Evolutionary conservation across 2,888 invertebrate species (phyloP).

Genomic region (Plemyria rubiginata): DNA sequence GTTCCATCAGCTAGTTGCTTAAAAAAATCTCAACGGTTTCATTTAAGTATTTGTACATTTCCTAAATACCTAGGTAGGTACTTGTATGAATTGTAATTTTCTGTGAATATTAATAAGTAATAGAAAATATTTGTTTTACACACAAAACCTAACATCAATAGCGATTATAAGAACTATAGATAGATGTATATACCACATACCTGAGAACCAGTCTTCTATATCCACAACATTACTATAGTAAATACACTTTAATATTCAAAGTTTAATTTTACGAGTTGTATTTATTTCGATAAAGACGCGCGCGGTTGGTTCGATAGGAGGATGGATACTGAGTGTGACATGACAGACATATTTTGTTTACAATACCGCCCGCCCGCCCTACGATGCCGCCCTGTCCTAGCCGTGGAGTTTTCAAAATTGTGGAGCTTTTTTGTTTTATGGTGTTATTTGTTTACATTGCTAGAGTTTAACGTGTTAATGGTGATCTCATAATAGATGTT

Average conservation of each 20-base stretch:
- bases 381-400: conserved; percentile 28
- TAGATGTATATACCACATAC: conserved; percentile 9
- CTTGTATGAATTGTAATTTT: too few species aligned
- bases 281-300: conserved; percentile 39
- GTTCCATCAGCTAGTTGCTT: too few species aligned
- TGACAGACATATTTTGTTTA: conserved; percentile 42
- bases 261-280: conserved; percentile 21
- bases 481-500: too few species aligned
- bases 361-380: conserved; percentile 40
- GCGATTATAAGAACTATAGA: background rate
- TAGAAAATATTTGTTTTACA: too few species aligned
- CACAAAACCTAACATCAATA: too few species aligned
- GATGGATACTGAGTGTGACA: conserved; percentile 42
- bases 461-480: too few species aligned
- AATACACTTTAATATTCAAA: conserved; percentile 13
- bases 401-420: background rate
- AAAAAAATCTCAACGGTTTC: too few species aligned
- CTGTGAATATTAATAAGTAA: too few species aligned
- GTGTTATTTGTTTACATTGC: too few species aligned
- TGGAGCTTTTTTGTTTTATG: too few species aligned
- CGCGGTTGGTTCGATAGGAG: conserved; percentile 42
- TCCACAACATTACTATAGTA: conserved; percentile 16
- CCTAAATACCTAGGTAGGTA: too few species aligned
- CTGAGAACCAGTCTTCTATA: conserved; percentile 16
- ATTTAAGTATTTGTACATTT: too few species aligned